Conservation (phyloP, 1,140 invertebrate species). For the Philotrypesis tridentata region DNA sequence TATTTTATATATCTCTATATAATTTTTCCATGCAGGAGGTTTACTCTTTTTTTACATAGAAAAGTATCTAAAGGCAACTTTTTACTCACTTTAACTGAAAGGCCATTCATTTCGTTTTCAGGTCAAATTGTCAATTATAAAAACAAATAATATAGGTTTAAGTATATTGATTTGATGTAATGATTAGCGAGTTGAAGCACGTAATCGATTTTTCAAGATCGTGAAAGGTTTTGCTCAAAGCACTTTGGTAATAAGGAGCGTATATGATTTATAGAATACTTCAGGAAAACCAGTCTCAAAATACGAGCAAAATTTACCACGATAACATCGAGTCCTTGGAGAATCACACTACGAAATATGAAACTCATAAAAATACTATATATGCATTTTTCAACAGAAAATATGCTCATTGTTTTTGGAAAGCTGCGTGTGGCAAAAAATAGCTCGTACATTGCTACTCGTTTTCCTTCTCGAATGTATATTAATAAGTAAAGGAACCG, state of each 20-base stretch:
- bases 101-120: not conserved
- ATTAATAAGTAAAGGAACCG: constrained; percentile 16
- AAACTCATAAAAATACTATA: not conserved
- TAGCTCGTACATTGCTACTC: not conserved
- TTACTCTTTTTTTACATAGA: constrained; percentile 23
- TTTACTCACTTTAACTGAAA: constrained; percentile 17
- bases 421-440: too few relatives aligned
- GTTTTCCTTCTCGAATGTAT: not conserved
- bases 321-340: not conserved
- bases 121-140: not conserved
- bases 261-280: not conserved
- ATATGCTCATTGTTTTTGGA: too few relatives aligned
- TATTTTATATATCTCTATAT: not conserved
- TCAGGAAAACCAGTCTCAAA: not conserved
- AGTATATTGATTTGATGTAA: not conserved
- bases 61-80: constrained; percentile 41
- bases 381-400: not conserved
- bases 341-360: too few relatives aligned
- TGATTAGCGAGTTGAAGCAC: not conserved
- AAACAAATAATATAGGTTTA: not conserved
- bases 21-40: not conserved
- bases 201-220: constrained; percentile 24
- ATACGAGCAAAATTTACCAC: not conserved
- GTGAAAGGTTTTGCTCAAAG: constrained; percentile 28
- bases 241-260: constrained; percentile 15